Evolutionary conservation across 2,797 vertebrate genomes (phyloP).

Genomic region (Rhynchotus rufescens): DNA sequence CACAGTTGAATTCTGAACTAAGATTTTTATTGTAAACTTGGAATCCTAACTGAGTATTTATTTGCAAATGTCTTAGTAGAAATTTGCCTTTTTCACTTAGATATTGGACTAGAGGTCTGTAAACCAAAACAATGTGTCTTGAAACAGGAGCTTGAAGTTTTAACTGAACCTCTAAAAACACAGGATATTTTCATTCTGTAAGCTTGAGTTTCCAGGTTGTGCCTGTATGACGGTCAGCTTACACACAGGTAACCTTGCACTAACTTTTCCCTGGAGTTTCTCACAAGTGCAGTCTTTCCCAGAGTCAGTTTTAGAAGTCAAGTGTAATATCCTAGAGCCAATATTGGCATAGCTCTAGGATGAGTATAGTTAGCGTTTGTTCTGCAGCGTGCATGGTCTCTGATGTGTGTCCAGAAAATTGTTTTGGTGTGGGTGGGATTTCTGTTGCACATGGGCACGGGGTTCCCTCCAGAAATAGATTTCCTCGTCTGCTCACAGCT

Average conservation of each 20-base stretch:
- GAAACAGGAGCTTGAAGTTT: background rate
- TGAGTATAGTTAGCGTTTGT: background rate
- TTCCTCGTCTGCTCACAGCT: conserved; percentile 51
- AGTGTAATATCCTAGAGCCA: background rate
- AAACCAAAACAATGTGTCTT: background rate
- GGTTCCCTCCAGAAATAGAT: conserved; percentile 34
- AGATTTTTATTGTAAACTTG: background rate
- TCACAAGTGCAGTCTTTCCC: conserved; percentile 2
- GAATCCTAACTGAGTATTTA: background rate
- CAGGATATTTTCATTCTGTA: background rate
- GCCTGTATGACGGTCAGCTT: background rate
- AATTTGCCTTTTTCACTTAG: background rate
- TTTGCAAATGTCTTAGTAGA: background rate
- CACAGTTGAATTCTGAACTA: background rate
- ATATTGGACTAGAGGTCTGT: background rate
- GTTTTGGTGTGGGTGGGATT: conserved; percentile 48
- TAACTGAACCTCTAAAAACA: background rate
- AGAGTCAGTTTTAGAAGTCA: background rate
- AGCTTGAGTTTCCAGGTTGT: background rate
- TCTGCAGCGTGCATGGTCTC: conserved; percentile 10
- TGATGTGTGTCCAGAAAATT: conserved; percentile 43
- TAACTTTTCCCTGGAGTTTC: background rate
- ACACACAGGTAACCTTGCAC: background rate
- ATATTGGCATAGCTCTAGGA: background rate
- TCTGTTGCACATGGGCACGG: background rate